Percentiles rank a stretch among this genome's conserved stretches.
Conservation (phyloP, 2,797 vertebrate genomes). For the Gymnoscopelus braueri region DNA sequence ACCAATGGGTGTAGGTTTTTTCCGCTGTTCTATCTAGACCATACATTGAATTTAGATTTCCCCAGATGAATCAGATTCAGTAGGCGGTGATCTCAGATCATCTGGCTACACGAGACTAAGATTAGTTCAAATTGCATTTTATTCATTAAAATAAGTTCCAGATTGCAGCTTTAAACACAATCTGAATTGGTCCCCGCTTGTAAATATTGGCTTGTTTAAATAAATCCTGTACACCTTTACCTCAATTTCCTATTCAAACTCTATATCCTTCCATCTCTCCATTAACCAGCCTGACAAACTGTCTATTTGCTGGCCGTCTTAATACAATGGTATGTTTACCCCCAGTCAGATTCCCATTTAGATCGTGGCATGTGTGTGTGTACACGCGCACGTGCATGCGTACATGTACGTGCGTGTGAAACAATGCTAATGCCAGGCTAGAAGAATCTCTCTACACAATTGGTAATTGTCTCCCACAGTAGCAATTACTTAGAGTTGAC, state of each 20-base stretch:
- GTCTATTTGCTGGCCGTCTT: conserved; percentile 66
- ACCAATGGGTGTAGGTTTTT: too few relatives aligned
- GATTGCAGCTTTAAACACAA: conserved; percentile 52
- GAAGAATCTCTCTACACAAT: conserved; percentile 29
- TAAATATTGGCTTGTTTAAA: conserved; percentile 68
- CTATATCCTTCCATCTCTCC: conserved; percentile 70
- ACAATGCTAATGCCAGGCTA: conserved; percentile 28
- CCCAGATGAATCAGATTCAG: too few relatives aligned
- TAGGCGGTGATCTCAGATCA: too few relatives aligned
- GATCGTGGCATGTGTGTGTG: conserved; percentile 46
- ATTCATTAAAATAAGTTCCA: too few relatives aligned
- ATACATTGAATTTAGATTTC: too few relatives aligned
- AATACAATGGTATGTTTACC: conserved; percentile 71
- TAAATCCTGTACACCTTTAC: conserved; percentile 38
- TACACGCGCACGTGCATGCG: not conserved
- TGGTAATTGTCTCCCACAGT: conserved; percentile 30
- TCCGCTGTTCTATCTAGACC: too few relatives aligned
- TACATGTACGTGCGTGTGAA: conserved; percentile 16
- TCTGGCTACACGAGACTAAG: too few relatives aligned
- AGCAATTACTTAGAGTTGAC: conserved; percentile 14
- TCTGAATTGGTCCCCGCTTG: conserved; percentile 52
- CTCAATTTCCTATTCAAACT: conserved; percentile 51
- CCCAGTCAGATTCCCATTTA: conserved; percentile 76
- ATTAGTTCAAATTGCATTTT: too few relatives aligned
- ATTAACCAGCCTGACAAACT: conserved; percentile 72